Conservation (phyloP, 2,113 vertebrate species). For the Lethenteron camtschaticum region DNA sequence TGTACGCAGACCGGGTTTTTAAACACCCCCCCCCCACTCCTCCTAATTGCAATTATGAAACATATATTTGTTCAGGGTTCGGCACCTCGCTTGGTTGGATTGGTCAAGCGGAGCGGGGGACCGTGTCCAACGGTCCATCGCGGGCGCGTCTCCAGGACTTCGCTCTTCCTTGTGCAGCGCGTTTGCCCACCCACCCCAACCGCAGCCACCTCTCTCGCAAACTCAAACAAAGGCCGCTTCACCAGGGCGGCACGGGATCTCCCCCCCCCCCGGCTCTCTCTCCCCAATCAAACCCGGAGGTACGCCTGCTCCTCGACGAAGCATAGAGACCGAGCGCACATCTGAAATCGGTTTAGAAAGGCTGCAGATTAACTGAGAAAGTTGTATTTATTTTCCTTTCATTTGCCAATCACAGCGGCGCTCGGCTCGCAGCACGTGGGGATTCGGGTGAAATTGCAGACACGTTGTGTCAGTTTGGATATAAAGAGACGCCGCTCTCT, state of each 20-base stretch:
- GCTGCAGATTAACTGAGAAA: neutral
- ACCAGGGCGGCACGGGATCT: neutral
- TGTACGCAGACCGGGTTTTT: no score
- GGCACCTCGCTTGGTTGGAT: no score
- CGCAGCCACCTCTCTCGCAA: neutral
- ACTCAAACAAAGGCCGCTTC: constrained; percentile 6
- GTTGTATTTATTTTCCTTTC: constrained; percentile 5
- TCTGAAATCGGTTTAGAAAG: constrained; percentile 1
- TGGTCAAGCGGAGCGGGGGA: no score
- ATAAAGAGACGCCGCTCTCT: neutral
- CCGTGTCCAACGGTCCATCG: no score
- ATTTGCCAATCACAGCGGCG: constrained; percentile 4
- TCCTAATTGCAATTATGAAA: no score
- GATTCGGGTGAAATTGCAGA: neutral
- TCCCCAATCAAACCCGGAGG: neutral
- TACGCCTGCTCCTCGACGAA: neutral
- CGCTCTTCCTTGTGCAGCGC: no score
- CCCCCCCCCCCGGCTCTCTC: neutral
- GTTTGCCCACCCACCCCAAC: no score
- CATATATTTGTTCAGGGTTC: no score
- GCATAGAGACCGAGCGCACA: neutral
- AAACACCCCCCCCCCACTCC: no score
- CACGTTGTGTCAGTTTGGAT: constrained; percentile 3
- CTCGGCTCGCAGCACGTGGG: neutral
- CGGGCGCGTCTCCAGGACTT: no score